Evolutionary conservation across 2,797 vertebrate species (phyloP).

Genomic region (Florisuga fusca): DNA sequence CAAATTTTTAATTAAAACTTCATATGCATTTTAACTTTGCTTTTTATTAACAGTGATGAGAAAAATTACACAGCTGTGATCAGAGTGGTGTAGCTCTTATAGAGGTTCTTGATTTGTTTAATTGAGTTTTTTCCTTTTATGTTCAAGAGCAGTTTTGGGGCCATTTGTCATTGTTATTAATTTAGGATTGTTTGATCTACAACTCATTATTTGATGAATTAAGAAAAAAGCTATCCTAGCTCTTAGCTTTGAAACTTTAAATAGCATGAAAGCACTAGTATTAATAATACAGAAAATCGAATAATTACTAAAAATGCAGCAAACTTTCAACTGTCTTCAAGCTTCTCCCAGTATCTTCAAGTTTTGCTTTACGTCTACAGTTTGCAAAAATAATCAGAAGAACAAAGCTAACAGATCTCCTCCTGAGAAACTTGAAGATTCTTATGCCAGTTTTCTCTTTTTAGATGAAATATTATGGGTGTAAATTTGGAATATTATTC

Average conservation of each 20-base stretch:
- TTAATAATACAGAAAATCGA: conserved; percentile 7
- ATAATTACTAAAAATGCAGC: neutral
- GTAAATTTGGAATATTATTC: neutral
- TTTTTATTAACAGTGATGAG: conserved; percentile 59
- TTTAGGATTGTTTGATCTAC: conserved; percentile 65
- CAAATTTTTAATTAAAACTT: conserved; percentile 68
- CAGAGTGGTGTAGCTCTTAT: neutral
- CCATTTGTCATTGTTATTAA: conserved; percentile 68
- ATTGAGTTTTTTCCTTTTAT: conserved; percentile 67
- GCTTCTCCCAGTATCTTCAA: neutral
- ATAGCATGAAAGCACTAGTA: neutral
- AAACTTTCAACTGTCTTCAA: conserved; percentile 26
- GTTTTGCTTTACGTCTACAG: neutral
- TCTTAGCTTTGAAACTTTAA: conserved; percentile 19
- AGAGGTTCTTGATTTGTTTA: conserved; percentile 62
- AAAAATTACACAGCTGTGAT: conserved; percentile 62
- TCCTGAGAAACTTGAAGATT: neutral
- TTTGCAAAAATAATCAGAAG: neutral
- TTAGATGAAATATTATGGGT: neutral
- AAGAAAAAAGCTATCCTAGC: neutral
- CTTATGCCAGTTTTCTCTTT: neutral
- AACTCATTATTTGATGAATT: conserved; percentile 50
- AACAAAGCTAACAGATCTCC: neutral
- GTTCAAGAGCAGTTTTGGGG: conserved; percentile 37
- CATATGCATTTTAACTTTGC: conserved; percentile 56